Percentiles rank a stretch among this genome's conserved stretches.
These are phyloP conservation scores for Hetaerina titia DNA, from an alignment of 2,888 invertebrate genomes.

Conservation along the genomic window DNA sequence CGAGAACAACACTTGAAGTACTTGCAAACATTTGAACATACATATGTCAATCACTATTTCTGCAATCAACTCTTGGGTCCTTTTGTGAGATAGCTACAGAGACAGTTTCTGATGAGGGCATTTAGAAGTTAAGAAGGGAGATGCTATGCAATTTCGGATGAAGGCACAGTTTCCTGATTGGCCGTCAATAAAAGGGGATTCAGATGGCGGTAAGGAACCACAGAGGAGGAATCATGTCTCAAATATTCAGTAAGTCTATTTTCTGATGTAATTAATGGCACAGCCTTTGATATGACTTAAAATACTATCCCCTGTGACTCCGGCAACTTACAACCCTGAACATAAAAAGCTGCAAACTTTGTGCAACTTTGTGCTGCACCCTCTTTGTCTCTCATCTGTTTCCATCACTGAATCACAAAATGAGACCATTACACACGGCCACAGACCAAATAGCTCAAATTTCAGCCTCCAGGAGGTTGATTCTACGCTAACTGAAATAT, in stretches of 20 bases:
- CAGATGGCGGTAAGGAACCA: neutral
- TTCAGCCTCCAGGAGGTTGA: neutral
- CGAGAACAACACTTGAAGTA: neutral
- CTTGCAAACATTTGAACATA: neutral
- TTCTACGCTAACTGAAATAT: neutral
- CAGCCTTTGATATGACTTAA: neutral
- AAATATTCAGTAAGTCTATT: neutral
- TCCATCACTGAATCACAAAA: neutral
- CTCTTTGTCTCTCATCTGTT: neutral
- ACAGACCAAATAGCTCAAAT: neutral
- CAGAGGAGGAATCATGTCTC: neutral
- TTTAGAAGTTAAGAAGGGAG: neutral
- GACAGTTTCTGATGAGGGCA: neutral
- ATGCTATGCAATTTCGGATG: neutral
- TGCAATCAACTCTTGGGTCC: neutral
- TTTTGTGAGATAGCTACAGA: neutral
- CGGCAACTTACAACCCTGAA: neutral
- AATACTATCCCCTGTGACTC: neutral
- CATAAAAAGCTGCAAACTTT: neutral
- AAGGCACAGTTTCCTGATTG: neutral
- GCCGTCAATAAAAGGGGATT: neutral
- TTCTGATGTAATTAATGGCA: neutral
- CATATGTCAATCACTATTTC: neutral
- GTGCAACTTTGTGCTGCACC: too few relatives aligned
- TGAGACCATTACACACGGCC: neutral